A percentile compares a stretch with the other conserved stretches of the same genome.
Conservation (phyloP, 2,113 vertebrate species). For the Eulemur rufifrons region DNA sequence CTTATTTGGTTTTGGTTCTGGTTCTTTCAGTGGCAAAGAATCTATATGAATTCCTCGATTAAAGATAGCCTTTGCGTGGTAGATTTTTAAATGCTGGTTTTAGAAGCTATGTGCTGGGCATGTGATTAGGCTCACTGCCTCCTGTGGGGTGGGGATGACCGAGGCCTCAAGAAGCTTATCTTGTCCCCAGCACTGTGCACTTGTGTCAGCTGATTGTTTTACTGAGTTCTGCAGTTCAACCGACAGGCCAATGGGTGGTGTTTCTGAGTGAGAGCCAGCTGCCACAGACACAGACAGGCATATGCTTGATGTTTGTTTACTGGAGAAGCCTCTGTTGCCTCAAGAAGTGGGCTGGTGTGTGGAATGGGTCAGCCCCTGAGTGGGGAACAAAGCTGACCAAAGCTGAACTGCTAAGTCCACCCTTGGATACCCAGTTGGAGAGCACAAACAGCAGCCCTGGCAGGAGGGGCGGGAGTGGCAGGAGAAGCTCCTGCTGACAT, state of each 20-base stretch:
- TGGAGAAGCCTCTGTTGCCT: neutral
- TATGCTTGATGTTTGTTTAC: no score
- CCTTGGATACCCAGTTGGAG: neutral
- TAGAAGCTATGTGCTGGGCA: neutral
- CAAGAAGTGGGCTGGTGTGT: neutral
- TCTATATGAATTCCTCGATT: no score
- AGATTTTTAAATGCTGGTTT: no score
- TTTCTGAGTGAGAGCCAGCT: neutral
- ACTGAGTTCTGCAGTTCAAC: neutral
- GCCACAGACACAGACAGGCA: neutral
- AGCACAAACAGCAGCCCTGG: neutral
- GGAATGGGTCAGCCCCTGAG: neutral
- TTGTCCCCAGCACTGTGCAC: neutral
- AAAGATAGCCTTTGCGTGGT: no score
- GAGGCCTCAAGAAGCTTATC: neutral
- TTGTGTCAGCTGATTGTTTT: neutral
- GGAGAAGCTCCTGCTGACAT: no score
- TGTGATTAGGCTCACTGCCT: neutral
- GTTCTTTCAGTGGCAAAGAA: no score
- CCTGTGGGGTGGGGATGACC: neutral
- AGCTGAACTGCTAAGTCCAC: neutral
- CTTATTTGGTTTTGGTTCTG: no score
- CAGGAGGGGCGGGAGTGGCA: no score
- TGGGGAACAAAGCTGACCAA: neutral
- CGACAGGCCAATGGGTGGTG: neutral